Percentiles rank a stretch among this genome's conserved stretches.
phyloP scores from a whole-genome alignment of 2,113 vertebrate genomes.

The Corvus hawaiiensis region DNA sequence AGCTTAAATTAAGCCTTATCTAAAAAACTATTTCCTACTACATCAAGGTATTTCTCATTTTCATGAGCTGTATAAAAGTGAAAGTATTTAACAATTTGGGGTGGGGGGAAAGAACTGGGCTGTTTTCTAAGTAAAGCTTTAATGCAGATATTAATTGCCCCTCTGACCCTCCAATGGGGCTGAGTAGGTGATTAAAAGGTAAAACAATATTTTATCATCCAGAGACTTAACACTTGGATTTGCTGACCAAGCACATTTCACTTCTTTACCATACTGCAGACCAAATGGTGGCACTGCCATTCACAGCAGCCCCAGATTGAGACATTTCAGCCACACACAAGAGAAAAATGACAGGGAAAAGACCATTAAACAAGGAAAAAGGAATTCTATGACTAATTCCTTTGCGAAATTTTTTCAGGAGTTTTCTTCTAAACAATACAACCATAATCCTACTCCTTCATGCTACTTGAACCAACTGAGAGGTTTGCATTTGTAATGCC shows the following conservation, averaged over 20 bases:
- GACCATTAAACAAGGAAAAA: not conserved
- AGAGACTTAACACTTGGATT: not conserved
- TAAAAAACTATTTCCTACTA: not conserved
- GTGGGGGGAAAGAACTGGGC: rapidly evolving
- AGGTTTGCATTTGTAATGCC: not conserved
- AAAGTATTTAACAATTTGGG: not conserved
- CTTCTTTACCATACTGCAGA: not conserved
- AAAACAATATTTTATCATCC: not conserved
- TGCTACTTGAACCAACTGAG: not conserved
- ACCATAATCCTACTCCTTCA: not conserved
- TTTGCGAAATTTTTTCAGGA: not conserved
- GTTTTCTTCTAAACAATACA: not conserved
- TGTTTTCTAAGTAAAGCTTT: not conserved
- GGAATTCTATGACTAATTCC: not conserved
- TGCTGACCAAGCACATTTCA: not conserved
- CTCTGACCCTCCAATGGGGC: too few species aligned
- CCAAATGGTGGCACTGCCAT: rapidly evolving
- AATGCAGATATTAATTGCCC: not conserved
- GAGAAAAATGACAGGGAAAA: not conserved
- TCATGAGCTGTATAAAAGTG: not conserved
- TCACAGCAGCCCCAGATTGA: not conserved
- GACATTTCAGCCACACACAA: not conserved
- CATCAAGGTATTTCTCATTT: not conserved
- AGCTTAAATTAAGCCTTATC: not conserved
- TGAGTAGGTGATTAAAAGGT: not conserved